Base-by-base conservation (phyloP, 2,113 vertebrate genomes). In the Esox niger region DNA sequence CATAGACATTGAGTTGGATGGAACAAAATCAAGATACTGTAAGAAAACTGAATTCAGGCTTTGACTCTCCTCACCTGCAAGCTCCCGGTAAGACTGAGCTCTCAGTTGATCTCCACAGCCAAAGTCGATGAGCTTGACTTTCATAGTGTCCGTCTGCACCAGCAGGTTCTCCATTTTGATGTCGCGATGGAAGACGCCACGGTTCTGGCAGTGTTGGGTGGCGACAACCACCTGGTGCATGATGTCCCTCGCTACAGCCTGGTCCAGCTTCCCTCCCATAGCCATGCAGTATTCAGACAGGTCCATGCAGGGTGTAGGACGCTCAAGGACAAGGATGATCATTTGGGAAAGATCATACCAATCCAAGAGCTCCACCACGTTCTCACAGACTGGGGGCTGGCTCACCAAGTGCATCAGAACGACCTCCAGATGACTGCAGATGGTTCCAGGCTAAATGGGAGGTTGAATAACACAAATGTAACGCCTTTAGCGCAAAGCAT, bases 141-240 rank as follows among this genome's bases (percentile, higher is more conserved):
- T 60, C 1, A 74, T 25, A 0, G 74, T 82, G n/a, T 82, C 76
- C 6, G 88, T 78, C 32, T 91, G 88, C 66, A 92, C 83, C 54
- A 92, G 69, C 33, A 92, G 84, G 75, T 92, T 92, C 70, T 90
- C 83, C 9, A 86, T 80, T 64, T 91, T 92, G 62, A 89, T 79
- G 76, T 89, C 88, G 0, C 83, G 56, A 59, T 89, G 88, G 15
- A 88, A 38, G 7, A 89, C 80, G 0, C 82, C 85, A 1, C 80
- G 73, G 17, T 76, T 3, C 3, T 70, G 79, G 43, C 88, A 89
- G 66, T 88, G 78, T 25, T 21, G 66, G 3, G 74, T 73, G 0
- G 83, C 85, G 6, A 70, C 64, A 26, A 88, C 70, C 43, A 84
- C 79, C 52, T 89, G 88, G 1, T 56, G 38, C 55, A 89, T 81